phyloP scores from a whole-genome alignment of 2,797 vertebrate genomes.

The Muscicapa comitata region DNA sequence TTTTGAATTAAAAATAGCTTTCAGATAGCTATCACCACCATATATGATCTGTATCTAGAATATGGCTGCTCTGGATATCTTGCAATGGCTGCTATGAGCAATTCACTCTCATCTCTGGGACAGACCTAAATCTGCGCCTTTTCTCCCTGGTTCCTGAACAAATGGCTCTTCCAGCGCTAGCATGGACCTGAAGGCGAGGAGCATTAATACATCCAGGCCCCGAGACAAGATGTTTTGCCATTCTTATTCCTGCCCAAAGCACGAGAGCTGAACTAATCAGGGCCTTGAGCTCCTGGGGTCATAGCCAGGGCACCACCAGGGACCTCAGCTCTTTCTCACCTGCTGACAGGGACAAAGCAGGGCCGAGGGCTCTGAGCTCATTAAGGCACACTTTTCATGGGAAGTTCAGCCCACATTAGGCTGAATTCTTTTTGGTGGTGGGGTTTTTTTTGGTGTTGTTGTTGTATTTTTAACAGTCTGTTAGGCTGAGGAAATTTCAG shows the following conservation, averaged over 20 bases:
- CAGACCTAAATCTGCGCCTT: not conserved
- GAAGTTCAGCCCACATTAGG: not conserved
- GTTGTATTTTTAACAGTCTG: not conserved
- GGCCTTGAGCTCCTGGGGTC: constrained; percentile 5
- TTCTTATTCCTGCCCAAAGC: not conserved
- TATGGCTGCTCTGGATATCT: not conserved
- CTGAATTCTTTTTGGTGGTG: not conserved
- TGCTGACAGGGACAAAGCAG: constrained; percentile 38
- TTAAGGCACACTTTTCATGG: not conserved
- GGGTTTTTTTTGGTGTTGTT: too few relatives aligned
- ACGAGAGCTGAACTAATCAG: constrained; percentile 26
- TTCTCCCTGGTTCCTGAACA: not conserved
- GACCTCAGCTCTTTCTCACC: constrained; percentile 22
- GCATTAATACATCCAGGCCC: not conserved
- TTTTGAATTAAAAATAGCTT: not conserved
- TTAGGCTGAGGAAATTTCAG: not conserved
- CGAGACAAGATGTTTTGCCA: not conserved
- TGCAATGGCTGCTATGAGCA: not conserved
- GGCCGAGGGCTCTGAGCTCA: not conserved
- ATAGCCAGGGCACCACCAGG: constrained; percentile 22
- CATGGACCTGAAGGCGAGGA: not conserved
- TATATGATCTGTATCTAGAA: not conserved
- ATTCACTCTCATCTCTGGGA: not conserved
- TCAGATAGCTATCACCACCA: not conserved
- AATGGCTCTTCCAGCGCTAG: not conserved